phyloP scores from a whole-genome alignment of 2,797 vertebrate genomes.

The Sebastes umbrosus region DNA sequence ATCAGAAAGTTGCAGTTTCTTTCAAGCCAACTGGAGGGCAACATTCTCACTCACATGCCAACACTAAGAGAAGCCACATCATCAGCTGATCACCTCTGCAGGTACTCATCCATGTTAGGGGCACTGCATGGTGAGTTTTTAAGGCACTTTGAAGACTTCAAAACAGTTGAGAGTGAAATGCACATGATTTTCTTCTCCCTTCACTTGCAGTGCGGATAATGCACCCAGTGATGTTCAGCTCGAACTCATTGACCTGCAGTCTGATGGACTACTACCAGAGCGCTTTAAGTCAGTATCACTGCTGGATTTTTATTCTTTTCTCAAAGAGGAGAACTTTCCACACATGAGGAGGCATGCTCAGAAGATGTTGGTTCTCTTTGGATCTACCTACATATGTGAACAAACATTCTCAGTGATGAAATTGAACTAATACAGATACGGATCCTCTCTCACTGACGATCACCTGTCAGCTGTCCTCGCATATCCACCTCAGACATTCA shows the following conservation, averaged over 20 bases:
- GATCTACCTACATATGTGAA: slow-evolving; percentile 12
- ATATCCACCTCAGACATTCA: slow-evolving; percentile 32
- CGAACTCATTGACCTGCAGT: slow-evolving; percentile 55
- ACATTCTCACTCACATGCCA: slow-evolving; percentile 30
- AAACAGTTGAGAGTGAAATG: slow-evolving; percentile 20
- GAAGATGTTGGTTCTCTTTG: slow-evolving; percentile 11
- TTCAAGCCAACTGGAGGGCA: slow-evolving; percentile 26
- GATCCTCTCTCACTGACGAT: slow-evolving; percentile 26
- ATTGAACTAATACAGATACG: no score
- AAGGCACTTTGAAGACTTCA: not conserved
- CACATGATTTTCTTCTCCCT: slow-evolving; percentile 25
- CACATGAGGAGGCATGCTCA: slow-evolving; percentile 8
- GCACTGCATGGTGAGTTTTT: slow-evolving; percentile 15
- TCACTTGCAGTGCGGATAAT: not conserved
- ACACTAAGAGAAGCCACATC: slow-evolving; percentile 29
- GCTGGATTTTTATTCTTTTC: no score
- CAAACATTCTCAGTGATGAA: not conserved
- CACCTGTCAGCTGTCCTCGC: slow-evolving; percentile 37
- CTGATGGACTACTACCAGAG: slow-evolving; percentile 26
- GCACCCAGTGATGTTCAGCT: slow-evolving; percentile 22
- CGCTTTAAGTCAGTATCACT: no score
- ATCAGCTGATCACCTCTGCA: slow-evolving; percentile 46
- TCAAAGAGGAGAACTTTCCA: no score
- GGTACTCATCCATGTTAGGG: slow-evolving; percentile 31
- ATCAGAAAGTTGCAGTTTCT: slow-evolving; percentile 27